Evolutionary conservation across 2,113 vertebrate species (phyloP).

Genomic region (Phoxinus phoxinus): DNA sequence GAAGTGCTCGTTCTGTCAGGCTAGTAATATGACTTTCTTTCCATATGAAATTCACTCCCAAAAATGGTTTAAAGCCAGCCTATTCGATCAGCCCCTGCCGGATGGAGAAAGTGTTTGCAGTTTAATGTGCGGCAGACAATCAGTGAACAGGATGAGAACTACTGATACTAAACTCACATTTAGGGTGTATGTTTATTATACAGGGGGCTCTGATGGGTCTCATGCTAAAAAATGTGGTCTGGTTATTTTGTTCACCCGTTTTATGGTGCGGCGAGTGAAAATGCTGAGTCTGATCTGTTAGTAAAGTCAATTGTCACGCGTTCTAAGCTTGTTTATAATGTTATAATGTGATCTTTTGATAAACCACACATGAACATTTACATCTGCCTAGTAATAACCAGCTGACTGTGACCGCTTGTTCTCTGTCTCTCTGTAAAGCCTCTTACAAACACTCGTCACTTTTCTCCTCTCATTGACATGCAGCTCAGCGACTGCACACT

Average conservation of each 20-base stretch:
- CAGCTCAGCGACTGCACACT: background rate
- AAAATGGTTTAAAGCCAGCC: background rate
- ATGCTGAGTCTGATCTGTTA: too few relatives aligned
- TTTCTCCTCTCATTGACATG: conserved; percentile 7
- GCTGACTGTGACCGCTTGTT: background rate
- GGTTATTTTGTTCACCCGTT: too few relatives aligned
- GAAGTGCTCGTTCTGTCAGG: background rate
- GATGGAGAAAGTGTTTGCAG: background rate
- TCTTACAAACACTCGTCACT: background rate
- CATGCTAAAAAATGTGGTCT: too few relatives aligned
- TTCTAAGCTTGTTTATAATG: background rate
- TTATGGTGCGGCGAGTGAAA: background rate
- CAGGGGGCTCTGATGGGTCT: too few relatives aligned
- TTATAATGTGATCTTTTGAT: background rate
- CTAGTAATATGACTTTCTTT: background rate
- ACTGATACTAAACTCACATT: background rate
- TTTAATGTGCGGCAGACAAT: background rate
- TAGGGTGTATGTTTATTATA: too few relatives aligned
- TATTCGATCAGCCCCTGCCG: background rate
- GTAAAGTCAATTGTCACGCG: background rate
- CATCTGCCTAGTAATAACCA: background rate
- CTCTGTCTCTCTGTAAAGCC: background rate
- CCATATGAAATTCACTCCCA: background rate
- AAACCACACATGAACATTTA: background rate
- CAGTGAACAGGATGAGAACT: background rate